Evolutionary conservation across 2,888 invertebrate species (phyloP), one percentile per base, ranked within the genome.

Genomic region (Prosopocoilus inquinatus): DNA sequence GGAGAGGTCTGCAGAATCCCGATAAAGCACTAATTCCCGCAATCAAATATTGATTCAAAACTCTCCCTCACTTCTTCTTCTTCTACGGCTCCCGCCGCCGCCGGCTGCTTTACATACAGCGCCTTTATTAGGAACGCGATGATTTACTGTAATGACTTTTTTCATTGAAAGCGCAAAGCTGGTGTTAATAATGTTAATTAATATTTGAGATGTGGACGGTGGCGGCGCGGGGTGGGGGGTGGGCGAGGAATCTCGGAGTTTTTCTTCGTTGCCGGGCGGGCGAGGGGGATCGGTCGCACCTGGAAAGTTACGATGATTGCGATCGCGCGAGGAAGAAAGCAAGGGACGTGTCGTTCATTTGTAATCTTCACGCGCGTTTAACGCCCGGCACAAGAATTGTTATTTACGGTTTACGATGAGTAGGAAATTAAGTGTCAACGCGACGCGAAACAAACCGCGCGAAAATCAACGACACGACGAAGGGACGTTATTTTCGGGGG

Each of bases 171-270:
- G 77, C 72, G 75, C 76, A 78, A 77, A 75, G 76, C 76, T 74
- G 76, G 78, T 79, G 80, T 80, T 81, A 81, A 81, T 82, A 82
- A 81, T 79, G 80, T 81, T 82, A 81, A 82, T 82, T 82, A 82
- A 81, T 81, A 81, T 82, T 81, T 80, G 78, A 79, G 75, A 77
- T 73, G 77, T 75, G 79, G 76, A 75, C 77, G 76, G 70, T n/a
- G n/a, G n/a, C n/a, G n/a, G n/a, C n/a, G n/a, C 20, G 74, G 74
- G 67, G 69, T n/a, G n/a, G n/a, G n/a, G n/a, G 76, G 69, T 72
- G 73, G 64, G 69, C 64, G 66, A 69, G 59, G 70, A 61, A 69
- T 67, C 68, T 66, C 67, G 67, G 20, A 65, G 68, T 62, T 64
- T 58, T 67, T 67, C 53, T 57, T 47, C 44, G 49, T 11, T 32